phyloP scores from a whole-genome alignment of 2,113 vertebrate species.

The Peromyscus californicus region DNA sequence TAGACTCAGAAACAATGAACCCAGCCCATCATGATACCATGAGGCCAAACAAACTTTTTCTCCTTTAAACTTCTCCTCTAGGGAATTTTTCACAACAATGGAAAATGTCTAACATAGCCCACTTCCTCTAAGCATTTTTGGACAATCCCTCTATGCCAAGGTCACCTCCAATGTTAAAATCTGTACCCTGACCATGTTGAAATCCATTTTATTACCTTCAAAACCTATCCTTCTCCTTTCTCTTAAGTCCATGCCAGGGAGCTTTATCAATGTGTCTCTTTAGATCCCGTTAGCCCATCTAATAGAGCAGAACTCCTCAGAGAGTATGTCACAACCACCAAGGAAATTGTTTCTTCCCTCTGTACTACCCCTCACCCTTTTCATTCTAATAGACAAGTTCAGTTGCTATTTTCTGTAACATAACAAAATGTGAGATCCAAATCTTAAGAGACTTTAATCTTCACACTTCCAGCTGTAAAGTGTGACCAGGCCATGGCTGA shows the following conservation, averaged over 20 bases:
- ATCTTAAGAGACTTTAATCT: constrained; percentile 20
- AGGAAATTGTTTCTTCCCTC: neutral
- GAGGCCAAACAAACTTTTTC: neutral
- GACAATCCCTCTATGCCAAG: accelerated
- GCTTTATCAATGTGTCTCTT: neutral
- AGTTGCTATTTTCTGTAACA: neutral
- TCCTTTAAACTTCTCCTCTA: neutral
- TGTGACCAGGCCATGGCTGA: neutral
- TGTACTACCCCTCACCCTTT: neutral
- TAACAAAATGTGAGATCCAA: constrained; percentile 27
- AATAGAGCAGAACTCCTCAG: neutral
- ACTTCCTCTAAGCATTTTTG: neutral
- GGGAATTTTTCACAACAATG: neutral
- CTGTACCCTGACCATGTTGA: neutral
- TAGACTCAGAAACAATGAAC: neutral
- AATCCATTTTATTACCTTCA: neutral
- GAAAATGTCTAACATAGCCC: neutral
- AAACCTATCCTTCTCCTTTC: neutral
- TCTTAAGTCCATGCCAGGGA: neutral
- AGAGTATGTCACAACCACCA: neutral
- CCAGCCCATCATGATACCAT: neutral
- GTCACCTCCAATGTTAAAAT: neutral
- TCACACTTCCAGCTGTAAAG: neutral
- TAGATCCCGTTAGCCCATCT: neutral
- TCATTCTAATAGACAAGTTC: neutral